Evolutionary conservation across 2,888 invertebrate genomes (phyloP).

Genomic region (Malachius bipustulatus): DNA sequence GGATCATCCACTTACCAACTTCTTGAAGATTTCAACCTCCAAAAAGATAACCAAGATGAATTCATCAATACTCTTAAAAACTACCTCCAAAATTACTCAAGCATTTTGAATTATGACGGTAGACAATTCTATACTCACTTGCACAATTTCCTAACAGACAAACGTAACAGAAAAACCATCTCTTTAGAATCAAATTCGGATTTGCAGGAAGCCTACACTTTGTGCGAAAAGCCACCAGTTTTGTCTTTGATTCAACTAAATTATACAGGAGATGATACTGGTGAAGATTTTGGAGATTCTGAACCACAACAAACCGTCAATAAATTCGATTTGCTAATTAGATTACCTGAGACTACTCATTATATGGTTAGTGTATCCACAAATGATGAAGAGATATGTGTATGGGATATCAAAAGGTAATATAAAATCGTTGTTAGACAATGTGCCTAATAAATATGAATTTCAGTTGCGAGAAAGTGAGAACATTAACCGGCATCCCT

Average conservation of each 20-base stretch:
- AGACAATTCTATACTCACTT: constrained; percentile 70
- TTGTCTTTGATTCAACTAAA: constrained; percentile 50
- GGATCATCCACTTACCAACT: constrained; percentile 65
- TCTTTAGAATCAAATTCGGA: constrained; percentile 26
- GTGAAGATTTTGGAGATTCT: constrained; percentile 12
- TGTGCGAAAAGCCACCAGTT: constrained; percentile 44
- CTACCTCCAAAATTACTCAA: constrained; percentile 58
- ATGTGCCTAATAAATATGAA: constrained; percentile 5
- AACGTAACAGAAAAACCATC: constrained; percentile 28
- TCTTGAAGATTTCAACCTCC: constrained; percentile 61
- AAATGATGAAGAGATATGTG: constrained; percentile 62
- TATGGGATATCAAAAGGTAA: constrained; percentile 63
- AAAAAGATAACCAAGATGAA: constrained; percentile 33
- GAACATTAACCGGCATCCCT: constrained; percentile 59
- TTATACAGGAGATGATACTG: constrained; percentile 21
- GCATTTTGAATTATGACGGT: constrained; percentile 68
- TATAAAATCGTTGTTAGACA: no score
- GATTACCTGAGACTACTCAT: constrained; percentile 53
- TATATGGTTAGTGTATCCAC: constrained; percentile 67
- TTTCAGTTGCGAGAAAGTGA: constrained; percentile 38
- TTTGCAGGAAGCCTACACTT: constrained; percentile 37
- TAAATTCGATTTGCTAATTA: constrained; percentile 48
- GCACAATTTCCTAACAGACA: constrained; percentile 39
- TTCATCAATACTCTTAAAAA: constrained; percentile 50
- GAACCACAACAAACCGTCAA: constrained; percentile 27